These are phyloP conservation scores for Galerucella pusilla DNA, from an alignment of 2,888 invertebrate genomes.

Conservation along the genomic window DNA sequence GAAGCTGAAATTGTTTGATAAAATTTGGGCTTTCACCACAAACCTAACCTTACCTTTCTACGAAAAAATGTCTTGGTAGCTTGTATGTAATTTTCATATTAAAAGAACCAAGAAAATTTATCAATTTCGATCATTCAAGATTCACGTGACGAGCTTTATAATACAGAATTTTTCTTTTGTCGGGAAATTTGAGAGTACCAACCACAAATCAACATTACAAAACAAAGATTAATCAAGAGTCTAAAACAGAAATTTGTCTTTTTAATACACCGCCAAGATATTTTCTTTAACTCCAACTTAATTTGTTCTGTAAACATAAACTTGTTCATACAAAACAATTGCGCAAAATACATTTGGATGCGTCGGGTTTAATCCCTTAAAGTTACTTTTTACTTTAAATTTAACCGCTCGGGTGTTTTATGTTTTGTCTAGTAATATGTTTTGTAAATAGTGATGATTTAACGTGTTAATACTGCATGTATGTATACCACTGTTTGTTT, in stretches of 20 bases:
- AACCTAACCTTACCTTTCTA: too few species aligned
- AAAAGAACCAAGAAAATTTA: too few species aligned
- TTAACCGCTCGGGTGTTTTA: background rate
- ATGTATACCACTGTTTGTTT: constrained; percentile 13
- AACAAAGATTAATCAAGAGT: background rate
- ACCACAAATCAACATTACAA: background rate
- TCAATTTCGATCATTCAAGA: too few species aligned
- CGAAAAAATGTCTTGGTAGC: too few species aligned
- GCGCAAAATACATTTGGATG: background rate
- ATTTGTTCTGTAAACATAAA: constrained; percentile 4
- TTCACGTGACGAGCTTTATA: too few species aligned
- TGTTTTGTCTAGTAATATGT: constrained; percentile 2
- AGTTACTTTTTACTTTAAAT: background rate
- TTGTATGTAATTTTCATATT: too few species aligned
- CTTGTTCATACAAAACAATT: constrained; percentile 2
- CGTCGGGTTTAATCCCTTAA: background rate
- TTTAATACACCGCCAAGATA: background rate
- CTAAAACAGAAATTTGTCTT: background rate
- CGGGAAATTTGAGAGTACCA: too few species aligned
- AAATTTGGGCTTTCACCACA: too few species aligned
- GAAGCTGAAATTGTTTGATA: too few species aligned
- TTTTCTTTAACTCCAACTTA: background rate
- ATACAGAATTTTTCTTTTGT: too few species aligned
- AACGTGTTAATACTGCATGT: background rate
- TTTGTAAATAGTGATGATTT: constrained; percentile 8